Conservation (phyloP, 2,113 vertebrate species). For the Canis aureus region DNA sequence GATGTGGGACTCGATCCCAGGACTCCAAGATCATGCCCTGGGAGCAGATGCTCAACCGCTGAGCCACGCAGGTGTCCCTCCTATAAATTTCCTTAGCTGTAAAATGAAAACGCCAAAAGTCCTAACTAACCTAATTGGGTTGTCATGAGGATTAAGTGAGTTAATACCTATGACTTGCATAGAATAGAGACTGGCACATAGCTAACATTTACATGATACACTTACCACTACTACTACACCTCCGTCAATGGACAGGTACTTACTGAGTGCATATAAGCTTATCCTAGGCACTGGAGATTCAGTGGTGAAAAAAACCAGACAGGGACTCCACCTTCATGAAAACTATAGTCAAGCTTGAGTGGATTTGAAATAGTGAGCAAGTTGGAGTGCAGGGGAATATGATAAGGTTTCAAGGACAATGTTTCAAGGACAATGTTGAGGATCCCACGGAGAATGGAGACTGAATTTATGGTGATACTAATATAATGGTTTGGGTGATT, state of each 20-base stretch:
- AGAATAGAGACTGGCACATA: neutral
- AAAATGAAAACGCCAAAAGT: slow-evolving; percentile 7
- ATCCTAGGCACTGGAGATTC: neutral
- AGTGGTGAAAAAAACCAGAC: slow-evolving; percentile 1
- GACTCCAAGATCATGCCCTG: no score
- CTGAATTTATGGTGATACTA: neutral
- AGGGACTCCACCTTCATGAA: neutral
- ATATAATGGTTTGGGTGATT: neutral
- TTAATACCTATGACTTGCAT: neutral
- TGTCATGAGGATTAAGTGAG: neutral
- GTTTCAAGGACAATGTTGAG: neutral
- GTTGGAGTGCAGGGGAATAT: neutral
- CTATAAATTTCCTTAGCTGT: neutral
- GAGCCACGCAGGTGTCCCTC: no score
- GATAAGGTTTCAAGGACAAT: slow-evolving; percentile 2
- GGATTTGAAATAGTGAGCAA: slow-evolving; percentile 26
- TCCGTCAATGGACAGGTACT: neutral
- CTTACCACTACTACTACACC: neutral
- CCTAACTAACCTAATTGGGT: neutral
- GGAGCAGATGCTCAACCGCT: no score
- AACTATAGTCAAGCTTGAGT: neutral
- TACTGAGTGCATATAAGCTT: neutral
- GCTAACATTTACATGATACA: neutral
- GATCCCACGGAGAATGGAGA: neutral
- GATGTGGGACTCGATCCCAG: no score